phyloP scores from a whole-genome alignment of 2,797 vertebrate species.

The Stomatorhinus walkeri region DNA sequence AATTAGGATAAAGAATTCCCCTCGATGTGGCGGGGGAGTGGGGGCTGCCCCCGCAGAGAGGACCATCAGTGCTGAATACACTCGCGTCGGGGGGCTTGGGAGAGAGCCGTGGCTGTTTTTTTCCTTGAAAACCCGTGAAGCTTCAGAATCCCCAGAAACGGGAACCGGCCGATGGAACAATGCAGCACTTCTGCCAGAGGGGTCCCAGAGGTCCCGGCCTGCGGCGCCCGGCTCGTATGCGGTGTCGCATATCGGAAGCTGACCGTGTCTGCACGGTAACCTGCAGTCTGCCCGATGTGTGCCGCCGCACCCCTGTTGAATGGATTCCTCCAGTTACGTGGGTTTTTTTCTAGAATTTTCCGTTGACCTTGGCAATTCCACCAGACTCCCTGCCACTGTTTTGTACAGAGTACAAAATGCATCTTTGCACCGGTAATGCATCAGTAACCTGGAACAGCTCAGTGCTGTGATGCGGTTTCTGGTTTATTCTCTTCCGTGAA shows the following conservation, averaged over 20 bases:
- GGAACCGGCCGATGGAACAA: not conserved
- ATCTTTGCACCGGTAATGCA: not conserved
- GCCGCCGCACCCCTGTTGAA: not conserved
- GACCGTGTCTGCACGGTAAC: not conserved
- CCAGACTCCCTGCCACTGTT: not conserved
- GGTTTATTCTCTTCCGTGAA: not conserved
- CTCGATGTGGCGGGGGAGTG: slow-evolving; percentile 16
- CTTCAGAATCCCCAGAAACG: not conserved
- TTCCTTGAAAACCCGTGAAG: not conserved
- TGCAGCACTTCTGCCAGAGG: not conserved
- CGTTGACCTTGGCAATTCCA: not conserved
- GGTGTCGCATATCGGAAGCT: not conserved
- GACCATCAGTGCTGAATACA: not conserved
- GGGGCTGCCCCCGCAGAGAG: not conserved
- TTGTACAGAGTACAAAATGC: not conserved
- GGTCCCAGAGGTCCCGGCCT: too few species aligned
- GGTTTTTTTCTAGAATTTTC: not conserved
- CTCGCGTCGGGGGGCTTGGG: not conserved
- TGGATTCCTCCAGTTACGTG: not conserved
- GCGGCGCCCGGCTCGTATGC: not conserved
- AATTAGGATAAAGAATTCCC: slow-evolving; percentile 32
- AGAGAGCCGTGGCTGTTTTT: not conserved
- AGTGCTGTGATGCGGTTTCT: not conserved
- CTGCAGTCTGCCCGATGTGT: not conserved
- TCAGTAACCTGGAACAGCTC: not conserved